phyloP scores from a whole-genome alignment of 2,113 vertebrate genomes.

The Hirundichthys speculiger region DNA sequence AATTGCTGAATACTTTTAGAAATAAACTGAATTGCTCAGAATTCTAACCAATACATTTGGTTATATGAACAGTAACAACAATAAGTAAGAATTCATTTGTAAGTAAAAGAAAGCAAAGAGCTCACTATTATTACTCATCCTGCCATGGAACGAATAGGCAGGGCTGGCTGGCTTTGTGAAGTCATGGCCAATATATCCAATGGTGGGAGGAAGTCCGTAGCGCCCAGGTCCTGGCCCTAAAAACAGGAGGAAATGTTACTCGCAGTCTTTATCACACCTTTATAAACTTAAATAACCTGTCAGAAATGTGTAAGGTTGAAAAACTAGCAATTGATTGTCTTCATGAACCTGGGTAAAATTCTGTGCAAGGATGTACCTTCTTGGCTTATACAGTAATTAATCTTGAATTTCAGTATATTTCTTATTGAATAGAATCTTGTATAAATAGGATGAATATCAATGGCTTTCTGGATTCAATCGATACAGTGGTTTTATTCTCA shows the following conservation, averaged over 20 bases:
- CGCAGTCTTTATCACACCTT: background rate
- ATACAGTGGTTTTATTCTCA: background rate
- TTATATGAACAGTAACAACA: background rate
- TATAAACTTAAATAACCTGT: background rate
- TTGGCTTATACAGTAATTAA: too few relatives aligned
- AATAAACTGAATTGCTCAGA: too few relatives aligned
- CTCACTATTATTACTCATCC: constrained; percentile 77
- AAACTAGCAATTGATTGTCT: too few relatives aligned
- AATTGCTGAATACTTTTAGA: too few relatives aligned
- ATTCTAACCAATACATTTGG: background rate
- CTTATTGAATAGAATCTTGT: too few relatives aligned
- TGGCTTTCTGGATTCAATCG: background rate
- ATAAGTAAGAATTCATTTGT: background rate
- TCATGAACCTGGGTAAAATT: too few relatives aligned
- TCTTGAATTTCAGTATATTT: too few relatives aligned
- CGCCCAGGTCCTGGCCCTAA: constrained; percentile 83
- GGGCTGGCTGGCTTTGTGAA: constrained; percentile 80
- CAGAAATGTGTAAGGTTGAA: too few relatives aligned
- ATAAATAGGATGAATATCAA: too few relatives aligned
- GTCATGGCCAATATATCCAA: constrained; percentile 84
- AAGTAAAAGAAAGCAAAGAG: background rate
- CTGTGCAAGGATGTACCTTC: too few relatives aligned
- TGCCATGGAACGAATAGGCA: constrained; percentile 81
- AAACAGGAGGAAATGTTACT: background rate
- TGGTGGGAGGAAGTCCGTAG: constrained; percentile 82